Base-by-base conservation (phyloP, 2,888 invertebrate genomes). In the Dichetophora obliterata region DNA sequence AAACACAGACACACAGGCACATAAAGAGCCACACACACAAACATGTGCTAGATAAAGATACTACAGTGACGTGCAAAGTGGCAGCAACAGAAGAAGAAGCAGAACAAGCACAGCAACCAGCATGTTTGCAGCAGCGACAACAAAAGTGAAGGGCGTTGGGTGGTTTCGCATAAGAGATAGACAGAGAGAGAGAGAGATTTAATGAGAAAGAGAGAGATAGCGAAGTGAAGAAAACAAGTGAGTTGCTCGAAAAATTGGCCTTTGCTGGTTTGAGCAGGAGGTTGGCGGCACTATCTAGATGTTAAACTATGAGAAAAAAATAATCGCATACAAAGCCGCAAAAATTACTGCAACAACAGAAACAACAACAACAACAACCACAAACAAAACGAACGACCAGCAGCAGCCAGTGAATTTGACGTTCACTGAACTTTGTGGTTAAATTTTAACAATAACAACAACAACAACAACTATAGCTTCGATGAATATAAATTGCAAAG, bases 341-440 rank as follows among this genome's bases (percentile, higher is more conserved):
- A 52, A 54, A 34, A 34, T 70, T 34, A 70, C 70, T 73, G 68
- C 34, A 27, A 50, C 73, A 71, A 71, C 57, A 70, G n/a, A n/a
- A n/a, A 61, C 27, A 59, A 22, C 48, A 24, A 48, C 59, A 43
- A 24, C 68, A 50, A 54, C 65, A 63, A 19, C 2, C 71, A 68
- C 43, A 71, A 11, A n/a, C 75, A 63, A 19, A 73, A 68, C 48
- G 69, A 69, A 43, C 69, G 54, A 50, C 22, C 31, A 70, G n/a
- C 52, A 54, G 68, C 50, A 50, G 63, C 63, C 59, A 68, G n/a
- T 22, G 48, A 71, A 66, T 86, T 86, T 83, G 84, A 87, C 84
- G 85, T 87, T 87, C 87, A 87, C 80, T 87, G 87, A 87, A 87
- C 86, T 87, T 85, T 85, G 80, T 75, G 65, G 75, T 76, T 70